phyloP scores from a whole-genome alignment of 2,888 invertebrate species.

The Chrysomela aeneicollis region DNA sequence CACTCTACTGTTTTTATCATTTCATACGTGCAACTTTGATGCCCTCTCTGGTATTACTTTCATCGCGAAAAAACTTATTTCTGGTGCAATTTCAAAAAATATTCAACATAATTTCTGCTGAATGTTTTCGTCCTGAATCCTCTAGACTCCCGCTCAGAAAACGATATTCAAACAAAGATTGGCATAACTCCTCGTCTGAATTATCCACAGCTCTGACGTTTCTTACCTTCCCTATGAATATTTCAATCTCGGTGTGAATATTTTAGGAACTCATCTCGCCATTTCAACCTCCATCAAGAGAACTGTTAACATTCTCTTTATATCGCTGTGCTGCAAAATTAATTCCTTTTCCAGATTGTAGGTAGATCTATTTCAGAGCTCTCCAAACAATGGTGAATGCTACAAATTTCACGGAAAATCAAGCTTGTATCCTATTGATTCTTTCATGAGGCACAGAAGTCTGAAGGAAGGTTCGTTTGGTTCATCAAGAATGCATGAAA shows the following conservation, averaged over 20 bases:
- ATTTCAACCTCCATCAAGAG: neutral
- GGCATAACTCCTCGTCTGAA: too few species aligned
- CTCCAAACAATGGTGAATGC: neutral
- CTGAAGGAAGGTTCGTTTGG: neutral
- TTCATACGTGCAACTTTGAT: too few species aligned
- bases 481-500: neutral
- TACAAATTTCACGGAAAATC: neutral
- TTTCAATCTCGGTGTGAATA: neutral
- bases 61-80: too few species aligned
- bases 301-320: neutral
- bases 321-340: neutral
- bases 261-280: neutral
- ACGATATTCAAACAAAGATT: neutral
- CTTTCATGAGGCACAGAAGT: neutral
- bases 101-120: too few species aligned
- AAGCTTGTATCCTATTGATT: neutral
- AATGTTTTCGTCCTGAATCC: neutral
- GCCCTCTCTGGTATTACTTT: too few species aligned
- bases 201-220: neutral
- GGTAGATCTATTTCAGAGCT: neutral
- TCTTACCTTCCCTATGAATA: neutral
- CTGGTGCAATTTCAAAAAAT: too few species aligned
- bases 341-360: neutral
- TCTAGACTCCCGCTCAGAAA: neutral
- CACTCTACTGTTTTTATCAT: too few species aligned